A percentile compares a stretch with the other conserved stretches of the same genome.
Evolutionary conservation across 2,888 invertebrate genomes (phyloP).

Genomic region (Diarsia brunnea): DNA sequence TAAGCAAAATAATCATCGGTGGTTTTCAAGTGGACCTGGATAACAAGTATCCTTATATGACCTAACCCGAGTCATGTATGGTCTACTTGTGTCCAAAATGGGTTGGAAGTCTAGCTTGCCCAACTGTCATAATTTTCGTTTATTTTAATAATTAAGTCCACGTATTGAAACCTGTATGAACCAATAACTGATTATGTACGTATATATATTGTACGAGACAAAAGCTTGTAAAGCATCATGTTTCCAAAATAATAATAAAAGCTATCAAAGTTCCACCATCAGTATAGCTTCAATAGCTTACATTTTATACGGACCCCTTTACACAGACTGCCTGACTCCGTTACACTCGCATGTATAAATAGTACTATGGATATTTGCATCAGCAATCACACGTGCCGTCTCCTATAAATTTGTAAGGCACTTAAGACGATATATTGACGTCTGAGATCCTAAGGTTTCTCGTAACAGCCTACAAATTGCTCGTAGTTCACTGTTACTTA

Average conservation of each 20-base stretch:
- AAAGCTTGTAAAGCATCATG: background rate
- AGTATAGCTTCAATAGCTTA: background rate
- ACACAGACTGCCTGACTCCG: background rate
- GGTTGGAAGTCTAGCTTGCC: background rate
- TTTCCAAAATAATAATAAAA: background rate
- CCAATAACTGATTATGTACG: background rate
- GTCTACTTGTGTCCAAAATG: too few relatives aligned
- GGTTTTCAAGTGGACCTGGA: too few relatives aligned
- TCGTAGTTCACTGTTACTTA: conserved; percentile 78
- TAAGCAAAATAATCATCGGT: too few relatives aligned
- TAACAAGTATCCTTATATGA: too few relatives aligned
- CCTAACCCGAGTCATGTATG: too few relatives aligned
- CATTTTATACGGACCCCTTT: background rate
- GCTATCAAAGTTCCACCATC: background rate
- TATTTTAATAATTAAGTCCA: too few relatives aligned
- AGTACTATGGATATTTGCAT: conserved; percentile 37
- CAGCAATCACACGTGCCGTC: conserved; percentile 56
- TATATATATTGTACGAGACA: too few relatives aligned
- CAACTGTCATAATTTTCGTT: background rate
- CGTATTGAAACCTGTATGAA: background rate
- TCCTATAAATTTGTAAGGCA: conserved; percentile 66
- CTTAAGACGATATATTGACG: conserved; percentile 77
- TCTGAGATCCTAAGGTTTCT: conserved; percentile 71
- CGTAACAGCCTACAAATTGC: conserved; percentile 82
- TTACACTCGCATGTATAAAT: background rate